Evolutionary conservation across 2,888 invertebrate genomes (phyloP).

Genomic region (Philereme transversata): DNA sequence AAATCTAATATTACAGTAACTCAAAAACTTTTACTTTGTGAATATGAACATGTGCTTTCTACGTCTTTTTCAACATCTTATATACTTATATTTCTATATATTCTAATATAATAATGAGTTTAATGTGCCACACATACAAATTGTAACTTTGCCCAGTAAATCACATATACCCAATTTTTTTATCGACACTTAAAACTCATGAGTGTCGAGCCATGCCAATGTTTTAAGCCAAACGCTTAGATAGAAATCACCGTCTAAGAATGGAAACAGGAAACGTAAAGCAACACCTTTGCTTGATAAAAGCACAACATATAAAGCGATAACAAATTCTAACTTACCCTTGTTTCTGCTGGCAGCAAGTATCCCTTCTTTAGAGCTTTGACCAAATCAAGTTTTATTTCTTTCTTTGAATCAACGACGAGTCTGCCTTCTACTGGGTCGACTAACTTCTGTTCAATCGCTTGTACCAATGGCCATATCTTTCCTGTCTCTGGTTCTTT

Average conservation of each 20-base stretch:
- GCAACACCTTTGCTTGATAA: slow-evolving; percentile 78
- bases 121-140: slow-evolving; percentile 60
- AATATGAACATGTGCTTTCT: slow-evolving; percentile 54
- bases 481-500: slow-evolving; percentile 91
- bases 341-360: slow-evolving; percentile 94
- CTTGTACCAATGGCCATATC: slow-evolving; percentile 90
- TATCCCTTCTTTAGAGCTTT: slow-evolving; percentile 94
- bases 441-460: slow-evolving; percentile 88
- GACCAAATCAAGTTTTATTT: slow-evolving; percentile 88
- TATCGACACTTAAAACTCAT: slow-evolving; percentile 65
- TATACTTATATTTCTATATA: slow-evolving; percentile 33
- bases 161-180: slow-evolving; percentile 40
- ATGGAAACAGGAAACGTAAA: slow-evolving; percentile 74
- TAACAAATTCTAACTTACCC: slow-evolving; percentile 88
- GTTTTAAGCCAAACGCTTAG: slow-evolving; percentile 78
- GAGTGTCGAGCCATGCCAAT: slow-evolving; percentile 81
- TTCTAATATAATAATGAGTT: slow-evolving; percentile 43
- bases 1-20: slow-evolving; percentile 49
- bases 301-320: slow-evolving; percentile 67
- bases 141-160: slow-evolving; percentile 57
- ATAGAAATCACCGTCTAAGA: slow-evolving; percentile 73
- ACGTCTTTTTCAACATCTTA: slow-evolving; percentile 41
- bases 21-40: slow-evolving; percentile 45
- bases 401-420: slow-evolving; percentile 81
- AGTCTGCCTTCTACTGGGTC: slow-evolving; percentile 91